Conservation (phyloP, 2,888 invertebrate species). For the Microctonus hyperodae region DNA sequence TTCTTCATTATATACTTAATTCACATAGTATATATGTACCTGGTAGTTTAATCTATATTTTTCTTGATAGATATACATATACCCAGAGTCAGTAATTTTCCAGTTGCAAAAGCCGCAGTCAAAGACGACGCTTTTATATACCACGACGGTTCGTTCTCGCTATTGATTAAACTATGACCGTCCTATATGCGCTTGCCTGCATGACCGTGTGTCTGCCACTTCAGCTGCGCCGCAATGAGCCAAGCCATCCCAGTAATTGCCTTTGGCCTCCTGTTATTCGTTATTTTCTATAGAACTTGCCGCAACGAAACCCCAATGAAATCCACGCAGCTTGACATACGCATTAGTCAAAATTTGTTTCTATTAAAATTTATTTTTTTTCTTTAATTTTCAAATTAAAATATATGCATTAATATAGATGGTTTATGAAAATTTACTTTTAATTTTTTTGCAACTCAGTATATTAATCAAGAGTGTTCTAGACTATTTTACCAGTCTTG, state of each 20-base stretch:
- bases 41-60: not conserved
- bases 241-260: slow-evolving; percentile 36
- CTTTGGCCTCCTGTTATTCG: slow-evolving; percentile 21
- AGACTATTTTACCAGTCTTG: not conserved
- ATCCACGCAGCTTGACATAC: not conserved
- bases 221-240: slow-evolving; percentile 28
- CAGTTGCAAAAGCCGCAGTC: slow-evolving; percentile 20
- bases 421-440: too few relatives aligned
- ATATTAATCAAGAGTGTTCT: not conserved
- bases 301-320: not conserved
- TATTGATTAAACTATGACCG: slow-evolving; percentile 40
- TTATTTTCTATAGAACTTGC: not conserved
- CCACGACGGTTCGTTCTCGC: slow-evolving; percentile 27
- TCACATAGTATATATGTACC: not conserved
- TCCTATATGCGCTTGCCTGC: slow-evolving; percentile 25
- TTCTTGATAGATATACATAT: not conserved
- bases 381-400: too few relatives aligned
- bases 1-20: too few relatives aligned
- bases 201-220: slow-evolving; percentile 10
- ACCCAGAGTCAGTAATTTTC: slow-evolving; percentile 20
- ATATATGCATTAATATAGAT: too few relatives aligned
- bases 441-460: not conserved
- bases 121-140: slow-evolving; percentile 19
- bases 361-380: too few relatives aligned
- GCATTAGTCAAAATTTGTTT: too few relatives aligned